Conservation (phyloP, 2,888 invertebrate species). For the Tetanocera ferruginea region DNA sequence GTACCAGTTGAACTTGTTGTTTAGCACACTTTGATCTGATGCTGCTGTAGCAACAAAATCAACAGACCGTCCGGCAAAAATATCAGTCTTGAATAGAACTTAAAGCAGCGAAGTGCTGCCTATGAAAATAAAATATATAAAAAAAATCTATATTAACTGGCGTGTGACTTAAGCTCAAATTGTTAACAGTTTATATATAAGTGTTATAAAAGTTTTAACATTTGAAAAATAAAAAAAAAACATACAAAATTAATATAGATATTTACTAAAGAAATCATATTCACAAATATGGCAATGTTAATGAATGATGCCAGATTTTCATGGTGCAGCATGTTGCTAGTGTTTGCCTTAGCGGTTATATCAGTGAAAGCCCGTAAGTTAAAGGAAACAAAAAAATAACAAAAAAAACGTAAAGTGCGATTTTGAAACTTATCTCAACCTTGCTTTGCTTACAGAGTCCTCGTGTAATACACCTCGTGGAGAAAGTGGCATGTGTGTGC, state of each 20-base stretch:
- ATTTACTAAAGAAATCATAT: no score
- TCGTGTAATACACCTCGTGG: slow-evolving; percentile 43
- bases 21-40: neutral
- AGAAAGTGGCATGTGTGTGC: slow-evolving; percentile 45
- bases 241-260: no score
- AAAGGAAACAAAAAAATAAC: no score
- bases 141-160: no score
- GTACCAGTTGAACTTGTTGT: slow-evolving; percentile 3
- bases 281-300: no score
- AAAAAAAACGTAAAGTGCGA: no score
- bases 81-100: slow-evolving; percentile 17
- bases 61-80: neutral
- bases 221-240: no score
- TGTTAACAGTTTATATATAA: no score
- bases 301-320: neutral
- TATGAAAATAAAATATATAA: no score
- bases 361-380: slow-evolving; percentile 9
- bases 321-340: neutral
- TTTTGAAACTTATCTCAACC: no score
- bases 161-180: no score
- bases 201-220: no score
- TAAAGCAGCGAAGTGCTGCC: neutral
- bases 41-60: slow-evolving; percentile 12
- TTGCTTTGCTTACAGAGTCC: slow-evolving; percentile 35
- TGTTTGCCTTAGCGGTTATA: neutral